Conservation (phyloP, 2,888 invertebrate species). For the Clostera curtula region DNA sequence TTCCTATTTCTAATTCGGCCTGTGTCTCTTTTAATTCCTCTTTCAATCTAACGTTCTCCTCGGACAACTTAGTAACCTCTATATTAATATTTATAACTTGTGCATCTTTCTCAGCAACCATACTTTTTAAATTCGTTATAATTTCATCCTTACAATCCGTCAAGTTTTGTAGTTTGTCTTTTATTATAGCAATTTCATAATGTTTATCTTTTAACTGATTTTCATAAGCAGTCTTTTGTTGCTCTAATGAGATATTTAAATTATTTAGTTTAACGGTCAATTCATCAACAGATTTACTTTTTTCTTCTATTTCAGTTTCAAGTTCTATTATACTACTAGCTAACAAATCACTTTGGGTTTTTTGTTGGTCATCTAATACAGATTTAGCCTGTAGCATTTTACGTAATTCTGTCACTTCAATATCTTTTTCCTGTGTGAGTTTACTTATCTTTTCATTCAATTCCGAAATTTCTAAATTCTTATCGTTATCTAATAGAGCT, state of each 20-base stretch:
- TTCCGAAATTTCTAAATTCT: constrained; percentile 26
- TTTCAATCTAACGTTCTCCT: constrained; percentile 36
- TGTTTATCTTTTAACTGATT: constrained; percentile 53
- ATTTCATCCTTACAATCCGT: constrained; percentile 44
- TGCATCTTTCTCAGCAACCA: constrained; percentile 45
- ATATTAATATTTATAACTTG: constrained; percentile 49
- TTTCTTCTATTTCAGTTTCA: constrained; percentile 23
- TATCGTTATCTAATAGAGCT: constrained; percentile 24
- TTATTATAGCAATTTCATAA: constrained; percentile 42
- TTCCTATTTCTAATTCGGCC: constrained; percentile 52
- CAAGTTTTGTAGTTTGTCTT: constrained; percentile 57
- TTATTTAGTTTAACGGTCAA: constrained; percentile 25
- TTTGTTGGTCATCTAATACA: constrained; percentile 23
- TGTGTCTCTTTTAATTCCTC: constrained; percentile 50
- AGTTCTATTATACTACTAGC: constrained; percentile 26
- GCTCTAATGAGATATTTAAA: constrained; percentile 24
- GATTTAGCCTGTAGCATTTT: constrained; percentile 27
- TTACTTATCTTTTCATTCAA: constrained; percentile 24
- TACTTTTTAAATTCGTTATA: constrained; percentile 38
- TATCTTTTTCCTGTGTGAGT: constrained; percentile 23
- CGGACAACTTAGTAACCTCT: constrained; percentile 46
- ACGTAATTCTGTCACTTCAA: constrained; percentile 27
- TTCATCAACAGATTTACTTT: constrained; percentile 27
- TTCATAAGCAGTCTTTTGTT: constrained; percentile 55
- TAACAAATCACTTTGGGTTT: constrained; percentile 24